Evolutionary conservation across 2,113 vertebrate genomes (phyloP).

Genomic region (Lamprologus ornatipinnis): DNA sequence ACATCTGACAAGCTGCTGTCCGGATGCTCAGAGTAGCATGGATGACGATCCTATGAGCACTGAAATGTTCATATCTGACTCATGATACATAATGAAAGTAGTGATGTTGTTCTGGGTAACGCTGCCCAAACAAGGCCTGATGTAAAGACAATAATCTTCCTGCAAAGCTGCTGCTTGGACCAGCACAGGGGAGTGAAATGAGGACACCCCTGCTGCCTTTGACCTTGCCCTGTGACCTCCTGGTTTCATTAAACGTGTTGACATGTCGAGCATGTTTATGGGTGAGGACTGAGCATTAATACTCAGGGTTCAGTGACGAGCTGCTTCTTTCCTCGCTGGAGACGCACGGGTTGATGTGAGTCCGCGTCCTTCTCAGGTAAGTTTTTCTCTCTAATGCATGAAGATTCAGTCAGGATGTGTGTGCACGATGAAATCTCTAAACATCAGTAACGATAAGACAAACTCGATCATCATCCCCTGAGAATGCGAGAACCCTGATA

Average conservation of each 20-base stretch:
- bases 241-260: constrained; percentile 66
- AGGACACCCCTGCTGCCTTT: not conserved
- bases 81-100: not conserved
- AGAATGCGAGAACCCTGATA: not conserved
- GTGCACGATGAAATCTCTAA: not conserved
- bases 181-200: not conserved
- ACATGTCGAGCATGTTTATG: constrained; percentile 3
- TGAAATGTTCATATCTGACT: not conserved
- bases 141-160: not conserved
- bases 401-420: not conserved
- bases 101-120: not conserved
- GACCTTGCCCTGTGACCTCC: constrained; percentile 53
- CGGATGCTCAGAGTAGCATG: not conserved
- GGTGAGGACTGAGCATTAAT: not conserved
- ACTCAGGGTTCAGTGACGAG: fast-evolving
- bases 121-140: not conserved
- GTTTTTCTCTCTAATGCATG: not conserved
- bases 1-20: not conserved
- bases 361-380: constrained; percentile 7
- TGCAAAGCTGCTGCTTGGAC: not conserved
- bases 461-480: not conserved
- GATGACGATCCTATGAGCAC: not conserved
- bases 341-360: not conserved
- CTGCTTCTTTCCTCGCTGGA: not conserved
- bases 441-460: not conserved